Evolutionary conservation across 1,140 invertebrate genomes (phyloP).

Genomic region (Drosophila athabasca): DNA sequence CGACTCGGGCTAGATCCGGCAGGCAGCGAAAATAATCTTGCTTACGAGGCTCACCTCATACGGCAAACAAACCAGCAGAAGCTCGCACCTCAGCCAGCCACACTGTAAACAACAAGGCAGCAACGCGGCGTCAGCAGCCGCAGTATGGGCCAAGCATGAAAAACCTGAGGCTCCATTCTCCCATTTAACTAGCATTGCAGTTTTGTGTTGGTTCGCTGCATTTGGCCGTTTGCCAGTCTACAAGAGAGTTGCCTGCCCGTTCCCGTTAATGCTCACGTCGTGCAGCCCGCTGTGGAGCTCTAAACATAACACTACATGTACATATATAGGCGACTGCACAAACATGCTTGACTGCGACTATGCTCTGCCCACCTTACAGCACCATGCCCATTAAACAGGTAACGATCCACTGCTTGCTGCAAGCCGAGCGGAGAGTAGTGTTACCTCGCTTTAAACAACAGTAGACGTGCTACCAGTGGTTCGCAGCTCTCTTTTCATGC

Average conservation of each 20-base stretch:
- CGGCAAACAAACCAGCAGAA: conserved; percentile 38
- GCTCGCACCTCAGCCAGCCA: too few relatives aligned
- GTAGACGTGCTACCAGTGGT: too few relatives aligned
- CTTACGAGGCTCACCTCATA: conserved; percentile 53
- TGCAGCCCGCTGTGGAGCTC: conserved; percentile 47
- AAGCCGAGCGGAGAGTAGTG: too few relatives aligned
- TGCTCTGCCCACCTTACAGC: too few relatives aligned
- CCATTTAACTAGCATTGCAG: conserved; percentile 47
- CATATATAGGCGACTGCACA: conserved; percentile 76
- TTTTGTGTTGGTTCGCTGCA: conserved; percentile 58
- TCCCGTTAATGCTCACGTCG: too few relatives aligned
- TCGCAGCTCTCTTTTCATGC: too few relatives aligned
- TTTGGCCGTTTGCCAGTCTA: conserved; percentile 56
- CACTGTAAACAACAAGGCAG: too few relatives aligned
- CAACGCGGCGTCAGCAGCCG: conserved; percentile 22
- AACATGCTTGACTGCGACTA: too few relatives aligned
- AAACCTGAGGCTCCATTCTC: conserved; percentile 61
- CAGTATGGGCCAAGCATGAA: conserved; percentile 44
- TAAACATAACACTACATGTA: conserved; percentile 77
- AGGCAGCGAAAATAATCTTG: not conserved
- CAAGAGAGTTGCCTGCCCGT: conserved; percentile 39
- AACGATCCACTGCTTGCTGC: too few relatives aligned
- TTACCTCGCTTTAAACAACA: too few relatives aligned
- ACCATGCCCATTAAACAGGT: too few relatives aligned
- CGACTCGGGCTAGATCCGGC: conserved; percentile 1